A percentile compares a stretch with the other conserved stretches of the same genome.
phyloP scores from a whole-genome alignment of 2,888 invertebrate genomes.

The Nephrotoma appendiculata region DNA sequence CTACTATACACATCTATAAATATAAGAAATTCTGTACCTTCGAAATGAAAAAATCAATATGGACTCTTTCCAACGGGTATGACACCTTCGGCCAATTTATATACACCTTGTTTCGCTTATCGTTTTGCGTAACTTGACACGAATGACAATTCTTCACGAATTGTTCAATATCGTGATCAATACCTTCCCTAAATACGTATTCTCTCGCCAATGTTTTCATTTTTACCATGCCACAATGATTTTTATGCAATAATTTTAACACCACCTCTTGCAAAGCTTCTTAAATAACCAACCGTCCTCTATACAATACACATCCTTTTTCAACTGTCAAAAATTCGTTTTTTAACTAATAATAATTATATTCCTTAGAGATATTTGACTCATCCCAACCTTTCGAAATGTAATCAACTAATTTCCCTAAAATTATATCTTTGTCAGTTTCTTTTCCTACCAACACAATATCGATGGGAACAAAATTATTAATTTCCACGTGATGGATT shows the following conservation, averaged over 20 bases:
- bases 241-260: not conserved
- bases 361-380: too few species aligned
- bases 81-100: not conserved
- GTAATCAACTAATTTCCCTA: too few species aligned
- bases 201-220: not conserved
- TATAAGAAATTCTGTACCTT: not conserved
- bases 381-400: too few species aligned
- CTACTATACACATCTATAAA: not conserved
- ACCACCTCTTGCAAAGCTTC: too few species aligned
- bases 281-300: not conserved
- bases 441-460: too few species aligned
- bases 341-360: too few species aligned
- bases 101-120: not conserved
- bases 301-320: not conserved
- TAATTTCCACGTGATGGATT: too few species aligned
- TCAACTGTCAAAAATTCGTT: not conserved
- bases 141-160: not conserved
- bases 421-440: too few species aligned
- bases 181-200: too few species aligned
- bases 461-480: too few species aligned
- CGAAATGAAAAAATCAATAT: not conserved
- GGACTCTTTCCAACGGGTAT: not conserved
- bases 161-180: not conserved
- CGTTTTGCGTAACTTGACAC: not conserved
- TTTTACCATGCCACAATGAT: not conserved